These are phyloP conservation scores for Phrynocephalus guinanensis DNA, from an alignment of 2,797 vertebrate genomes.

Conservation along the genomic window DNA sequence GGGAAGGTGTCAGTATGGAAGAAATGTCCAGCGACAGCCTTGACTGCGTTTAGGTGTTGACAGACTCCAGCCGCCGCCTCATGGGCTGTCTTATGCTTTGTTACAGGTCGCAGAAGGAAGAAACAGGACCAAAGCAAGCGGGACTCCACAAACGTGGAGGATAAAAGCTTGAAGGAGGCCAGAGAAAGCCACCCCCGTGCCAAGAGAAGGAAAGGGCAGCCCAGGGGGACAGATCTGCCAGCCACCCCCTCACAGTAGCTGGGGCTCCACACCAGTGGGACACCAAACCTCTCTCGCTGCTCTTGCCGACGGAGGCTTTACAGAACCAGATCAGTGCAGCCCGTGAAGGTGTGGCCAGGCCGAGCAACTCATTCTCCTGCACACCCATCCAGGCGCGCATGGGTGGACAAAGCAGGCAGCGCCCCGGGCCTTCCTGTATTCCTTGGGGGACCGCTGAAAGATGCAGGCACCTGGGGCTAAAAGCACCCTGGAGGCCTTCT, in stretches of 20 bases:
- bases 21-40: too few relatives aligned
- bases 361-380: constrained; percentile 36
- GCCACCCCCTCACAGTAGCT: constrained; percentile 81
- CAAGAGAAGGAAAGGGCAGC: constrained; percentile 85
- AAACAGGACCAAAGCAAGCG: constrained; percentile 79
- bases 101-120: constrained; percentile 58
- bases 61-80: constrained; percentile 2
- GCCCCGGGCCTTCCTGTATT: neutral
- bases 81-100: neutral
- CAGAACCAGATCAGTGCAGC: constrained; percentile 83
- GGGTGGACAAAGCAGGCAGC: neutral
- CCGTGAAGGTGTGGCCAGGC: constrained; percentile 41
- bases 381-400: neutral
- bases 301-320: constrained; percentile 84
- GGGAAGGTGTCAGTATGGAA: too few relatives aligned
- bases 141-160: constrained; percentile 74
- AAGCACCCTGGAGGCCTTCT: neutral
- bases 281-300: constrained; percentile 82
- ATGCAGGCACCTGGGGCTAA: neutral
- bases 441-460: neutral
- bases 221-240: constrained; percentile 77
- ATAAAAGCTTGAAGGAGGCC: constrained; percentile 74
- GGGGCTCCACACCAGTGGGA: constrained; percentile 30
- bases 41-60: neutral
- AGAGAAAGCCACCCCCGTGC: constrained; percentile 77